These are phyloP conservation scores for Actinostola sp. DNA, from an alignment of 92 coral and sea anemone genomes.

Conservation along the genomic window DNA sequence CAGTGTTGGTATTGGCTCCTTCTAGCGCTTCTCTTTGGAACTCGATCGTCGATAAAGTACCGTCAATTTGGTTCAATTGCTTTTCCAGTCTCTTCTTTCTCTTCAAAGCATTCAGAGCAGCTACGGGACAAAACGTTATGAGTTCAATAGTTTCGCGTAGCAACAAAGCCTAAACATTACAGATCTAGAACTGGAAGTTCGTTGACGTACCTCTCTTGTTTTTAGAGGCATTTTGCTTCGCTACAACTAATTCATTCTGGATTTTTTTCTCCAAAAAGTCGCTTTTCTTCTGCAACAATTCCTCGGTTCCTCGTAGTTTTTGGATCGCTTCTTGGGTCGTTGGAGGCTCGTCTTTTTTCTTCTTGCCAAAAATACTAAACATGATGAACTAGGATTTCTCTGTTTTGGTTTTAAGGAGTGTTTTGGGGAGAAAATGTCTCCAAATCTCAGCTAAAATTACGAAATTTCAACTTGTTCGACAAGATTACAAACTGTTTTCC, in stretches of 20 bases:
- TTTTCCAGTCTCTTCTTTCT: constrained; percentile 94
- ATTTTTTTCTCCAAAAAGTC: constrained; percentile 94
- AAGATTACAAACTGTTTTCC: constrained; percentile 19
- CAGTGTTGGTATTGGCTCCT: constrained; percentile 96
- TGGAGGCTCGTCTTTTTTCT: constrained; percentile 79
- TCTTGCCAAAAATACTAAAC: constrained; percentile 82
- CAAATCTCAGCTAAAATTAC: constrained; percentile 26
- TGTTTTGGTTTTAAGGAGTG: background rate
- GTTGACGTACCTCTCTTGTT: constrained; percentile 86
- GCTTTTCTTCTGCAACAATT: constrained; percentile 91
- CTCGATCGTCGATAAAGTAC: constrained; percentile 97
- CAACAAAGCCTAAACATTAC: background rate
- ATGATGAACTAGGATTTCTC: constrained; percentile 33
- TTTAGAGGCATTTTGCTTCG: constrained; percentile 84
- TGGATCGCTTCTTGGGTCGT: constrained; percentile 98
- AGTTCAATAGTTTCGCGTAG: background rate
- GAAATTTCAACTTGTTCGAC: constrained; percentile 19
- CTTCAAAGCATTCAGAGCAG: constrained; percentile 92
- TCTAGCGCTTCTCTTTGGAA: constrained; percentile 97
- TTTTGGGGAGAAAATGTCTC: background rate
- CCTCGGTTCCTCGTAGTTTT: constrained; percentile 86
- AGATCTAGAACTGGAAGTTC: background rate
- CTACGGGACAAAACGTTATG: constrained; percentile 30
- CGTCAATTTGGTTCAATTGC: constrained; percentile 96
- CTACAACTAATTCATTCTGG: constrained; percentile 66